Evolutionary conservation across 2,888 invertebrate species (phyloP), one percentile per base, ranked within the genome.

Genomic region (Dyspetes luteomarginatus): DNA sequence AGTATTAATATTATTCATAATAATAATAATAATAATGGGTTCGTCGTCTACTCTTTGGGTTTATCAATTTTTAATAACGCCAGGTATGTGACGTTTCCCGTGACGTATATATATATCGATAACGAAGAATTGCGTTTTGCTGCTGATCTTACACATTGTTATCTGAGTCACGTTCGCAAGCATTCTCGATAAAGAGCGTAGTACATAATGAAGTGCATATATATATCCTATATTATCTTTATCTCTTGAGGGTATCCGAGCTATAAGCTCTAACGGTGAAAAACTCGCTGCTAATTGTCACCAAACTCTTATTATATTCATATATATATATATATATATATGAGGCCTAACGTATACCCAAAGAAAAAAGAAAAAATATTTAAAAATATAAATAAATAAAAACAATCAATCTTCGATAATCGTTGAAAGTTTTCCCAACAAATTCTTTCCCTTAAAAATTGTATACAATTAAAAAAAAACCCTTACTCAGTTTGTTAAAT

Each of bases 91-190:
- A 81, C 81, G 81, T 78, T 68, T n/a, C n/a, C 3, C 64, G 81
- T 81, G 82, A 82, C 82, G 82, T 79, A n/a, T n/a, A n/a, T n/a
- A n/a, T n/a, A n/a, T n/a, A 75, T 71, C 79, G 82, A 78, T 79
- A 75, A 75, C 55, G 60, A 7, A 36, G 9, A 26, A 24, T n/a
- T 19, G n/a, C 15, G 43, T 50, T 45, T 72, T 65, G 28, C 19
- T 26, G 41, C 45, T 48, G 55, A 55, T 67, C 30, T 78, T 78
- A 36, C 24, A 41, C 19, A 15, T 19, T 17, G 76, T 50, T 74
- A 74, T 74, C 75, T 28, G 67, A 67, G n/a, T 65, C 58, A 60
- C 65, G 58, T 65, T 69, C 65, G 43, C 30, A 9, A n/a, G 45
- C 43, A 26, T 15, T n/a, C 41, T 30, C 22, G 80, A 80, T 76